Base-by-base conservation (phyloP, 1,140 invertebrate genomes). In the Parasteatoda tepidariorum region DNA sequence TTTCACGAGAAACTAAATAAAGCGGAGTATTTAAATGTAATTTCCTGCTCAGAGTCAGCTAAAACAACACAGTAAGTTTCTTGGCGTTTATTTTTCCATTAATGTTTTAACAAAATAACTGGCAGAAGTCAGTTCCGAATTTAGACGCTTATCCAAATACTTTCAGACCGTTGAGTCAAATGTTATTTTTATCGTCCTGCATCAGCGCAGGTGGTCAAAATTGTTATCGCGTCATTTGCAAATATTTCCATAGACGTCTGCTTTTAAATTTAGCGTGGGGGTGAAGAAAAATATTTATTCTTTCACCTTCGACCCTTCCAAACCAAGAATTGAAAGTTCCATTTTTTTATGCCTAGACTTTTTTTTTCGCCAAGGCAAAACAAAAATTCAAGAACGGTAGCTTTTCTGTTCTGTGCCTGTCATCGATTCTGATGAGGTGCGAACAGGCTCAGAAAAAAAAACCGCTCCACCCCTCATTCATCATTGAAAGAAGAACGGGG, bases 361-460 rank as follows among this genome's bases (percentile, higher is more conserved):
- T 48, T 48, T 48, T 48, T 18, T 22, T 59, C 18, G 6, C 57
- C 9, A 48, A 48, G 18, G 18, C n/a, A 18, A 48, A 48, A 48
- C 38, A 48, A 48, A 48, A 18, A 13, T 48, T 48, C 38, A 48
- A 18, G 18, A 48, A 18, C 38, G 38, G 38, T 59, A 26, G n/a
- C 57, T n/a, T 59, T 59, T 24, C 31, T 76, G 73, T 38, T 22
- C 34, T 28, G 28, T 38, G 34, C 64, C 73, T 30, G 13, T 76
- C 73, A 26, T 76, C 73, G 57, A 9, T 18, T 6, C 2, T 13
- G 33, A 22, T 15, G 57, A 62, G 24, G 73, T 54, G 73, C 22
- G 73, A 76, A 76, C 41, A 64, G 33, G 31, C n/a, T n/a, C n/a
- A 48, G 38, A 13, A 48, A 48, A 48, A 48, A 48, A 48, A 48